Evolutionary conservation across 2,888 invertebrate species (phyloP), one percentile per base, ranked within the genome.

Genomic region (Punctoribates punctum): DNA sequence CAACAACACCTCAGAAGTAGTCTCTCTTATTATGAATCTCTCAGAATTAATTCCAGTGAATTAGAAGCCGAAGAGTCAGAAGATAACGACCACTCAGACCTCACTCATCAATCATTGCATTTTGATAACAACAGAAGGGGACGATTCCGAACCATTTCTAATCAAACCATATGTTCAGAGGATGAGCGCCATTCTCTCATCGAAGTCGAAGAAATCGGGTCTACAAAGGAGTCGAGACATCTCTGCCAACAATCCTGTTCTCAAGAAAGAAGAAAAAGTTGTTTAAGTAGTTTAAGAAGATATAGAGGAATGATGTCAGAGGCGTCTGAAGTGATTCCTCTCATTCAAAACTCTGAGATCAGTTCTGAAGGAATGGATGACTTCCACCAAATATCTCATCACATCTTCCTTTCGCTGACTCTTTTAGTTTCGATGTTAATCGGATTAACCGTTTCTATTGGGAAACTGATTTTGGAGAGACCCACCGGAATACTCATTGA

Each of bases 401-500:
- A 73, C 25, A 25, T 57, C 17, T 90, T 93, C 38, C 86, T 96
- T 67, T 86, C 95, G 74, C 89, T 96, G 77, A 85, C 92, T 25
- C 87, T 94, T 78, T 86, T 90, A 75, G 89, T 91, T 80, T 91
- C 92, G 60, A 94, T 95, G 92, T 93, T 95, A 85, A 90, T 94
- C 82, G 92, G 93, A 27, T 86, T 96, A 79, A 90, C 94, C 0
- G 78, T 80, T 38, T 79, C 77, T n/a, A 42, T 80, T 23, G 79
- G 79, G 75, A 79, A 79, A 76, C 70, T 79, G 11, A n/a, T 79
- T 11, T 46, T 73, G 34, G 79, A 80, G 74, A 79, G 79, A 51
- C 89, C 92, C 83, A 90, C 91, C 29, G 96, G 96, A 0, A 91
- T 96, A 78, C 96, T 93, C 83, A 88, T 96, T 0, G 96, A 96